These are phyloP conservation scores for Colinus virginianus DNA, from an alignment of 2,113 vertebrate genomes.

Conservation along the genomic window DNA sequence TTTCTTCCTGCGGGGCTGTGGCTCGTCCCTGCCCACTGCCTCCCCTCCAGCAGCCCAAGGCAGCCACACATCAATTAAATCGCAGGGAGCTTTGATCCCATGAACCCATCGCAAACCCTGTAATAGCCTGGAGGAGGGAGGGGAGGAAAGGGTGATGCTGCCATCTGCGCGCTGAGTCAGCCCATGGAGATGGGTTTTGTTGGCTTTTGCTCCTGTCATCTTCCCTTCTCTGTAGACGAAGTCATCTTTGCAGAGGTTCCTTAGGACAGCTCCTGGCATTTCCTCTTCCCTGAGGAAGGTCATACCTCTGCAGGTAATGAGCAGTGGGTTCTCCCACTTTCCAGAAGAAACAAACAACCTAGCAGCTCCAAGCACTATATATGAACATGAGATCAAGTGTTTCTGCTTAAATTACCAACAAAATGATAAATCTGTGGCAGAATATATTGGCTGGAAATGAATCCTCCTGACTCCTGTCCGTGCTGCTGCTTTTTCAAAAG, in stretches of 20 bases:
- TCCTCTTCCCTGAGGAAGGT: not conserved
- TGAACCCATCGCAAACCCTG: not conserved
- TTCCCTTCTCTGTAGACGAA: not conserved
- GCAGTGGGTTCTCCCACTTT: not conserved
- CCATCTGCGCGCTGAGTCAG: not conserved
- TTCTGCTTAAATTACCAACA: constrained; percentile 56
- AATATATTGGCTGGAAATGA: constrained; percentile 28
- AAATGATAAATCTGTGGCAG: constrained; percentile 51
- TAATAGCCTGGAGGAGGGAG: not conserved
- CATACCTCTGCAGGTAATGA: too few species aligned
- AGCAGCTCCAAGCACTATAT: constrained; percentile 16
- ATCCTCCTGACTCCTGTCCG: not conserved
- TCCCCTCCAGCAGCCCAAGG: not conserved
- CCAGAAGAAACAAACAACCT: not conserved
- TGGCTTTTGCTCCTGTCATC: not conserved
- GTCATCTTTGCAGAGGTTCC: not conserved
- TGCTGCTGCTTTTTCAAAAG: constrained; percentile 51
- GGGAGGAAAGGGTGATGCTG: not conserved
- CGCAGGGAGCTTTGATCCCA: constrained; percentile 6
- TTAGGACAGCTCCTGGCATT: not conserved
- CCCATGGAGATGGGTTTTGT: not conserved
- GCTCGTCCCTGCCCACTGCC: not conserved
- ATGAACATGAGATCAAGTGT: not conserved
- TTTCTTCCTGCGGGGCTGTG: constrained; percentile 5
- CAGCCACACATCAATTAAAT: constrained; percentile 5